Base-by-base conservation (phyloP, 2,888 invertebrate species). In the Parnassius glacialis region DNA sequence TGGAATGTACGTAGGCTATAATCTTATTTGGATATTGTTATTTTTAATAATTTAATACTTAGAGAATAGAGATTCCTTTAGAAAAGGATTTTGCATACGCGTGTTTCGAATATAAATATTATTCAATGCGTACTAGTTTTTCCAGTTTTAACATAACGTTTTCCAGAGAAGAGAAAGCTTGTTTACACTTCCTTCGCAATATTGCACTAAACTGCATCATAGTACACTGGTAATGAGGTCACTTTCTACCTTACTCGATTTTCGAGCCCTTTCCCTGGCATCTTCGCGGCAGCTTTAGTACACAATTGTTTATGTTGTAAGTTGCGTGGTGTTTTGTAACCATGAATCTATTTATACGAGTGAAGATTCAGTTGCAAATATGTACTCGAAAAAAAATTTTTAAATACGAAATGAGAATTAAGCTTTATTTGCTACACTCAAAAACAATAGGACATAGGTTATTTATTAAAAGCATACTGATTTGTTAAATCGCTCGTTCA, bases 181-280 rank as follows among this genome's bases (percentile, higher is more conserved):
- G 41, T 47, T 16, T 34, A 13, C 1, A 47, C 55, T 51, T 59
- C 58, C 54, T 50, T 55, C 53, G 54, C 48, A 59, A 59, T 41
- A 51, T 59, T 54, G 54, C 51, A 59, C 42, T 55, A 52, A 41
- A 42, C 50, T 62, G 61, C 61, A 56, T 62, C 62, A 59, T 62
- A 62, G 55, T 55, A 59, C 59, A 59, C 51, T 20, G 34, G 20
- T 10, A 62, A 53, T 20, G 51, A 57, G 68, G 64, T 56, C 64
- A 68, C 70, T 71, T 71, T 71, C 70, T 68, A 69, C 16, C 56
- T 41, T 34, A 58, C 48, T 60, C 63, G 42, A 64, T 67, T 69
- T 65, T 70, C 66, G 20, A 62, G 62, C 67, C 70, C 70, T 71
- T 71, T 70, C 67, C 68, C 63, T 66, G 53, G 34, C 55, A 62